Evolutionary conservation across 1,140 invertebrate genomes (phyloP).

Genomic region (Sipha flava): DNA sequence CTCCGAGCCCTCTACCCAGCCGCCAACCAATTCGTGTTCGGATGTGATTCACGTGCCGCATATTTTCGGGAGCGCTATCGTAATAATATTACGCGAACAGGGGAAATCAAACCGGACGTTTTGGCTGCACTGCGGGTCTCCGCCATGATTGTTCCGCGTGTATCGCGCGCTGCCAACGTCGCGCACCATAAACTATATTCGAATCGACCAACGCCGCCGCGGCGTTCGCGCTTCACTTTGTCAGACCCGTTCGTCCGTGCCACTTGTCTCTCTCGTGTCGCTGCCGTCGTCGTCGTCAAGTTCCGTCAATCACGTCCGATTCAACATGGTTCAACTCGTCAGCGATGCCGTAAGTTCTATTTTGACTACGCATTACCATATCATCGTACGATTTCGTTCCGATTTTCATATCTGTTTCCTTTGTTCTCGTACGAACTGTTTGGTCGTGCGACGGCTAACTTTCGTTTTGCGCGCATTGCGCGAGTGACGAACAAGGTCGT

Average conservation of each 20-base stretch:
- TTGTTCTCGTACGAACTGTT: no score
- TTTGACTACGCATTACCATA: no score
- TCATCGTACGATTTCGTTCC: neutral
- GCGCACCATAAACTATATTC: neutral
- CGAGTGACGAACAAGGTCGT: neutral
- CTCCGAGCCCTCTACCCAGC: no score
- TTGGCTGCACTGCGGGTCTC: neutral
- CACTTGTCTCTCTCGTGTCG: no score
- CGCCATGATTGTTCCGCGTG: neutral
- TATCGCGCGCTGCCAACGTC: neutral
- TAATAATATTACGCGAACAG: no score
- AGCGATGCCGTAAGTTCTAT: neutral
- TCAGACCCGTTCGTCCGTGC: neutral
- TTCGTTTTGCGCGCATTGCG: neutral
- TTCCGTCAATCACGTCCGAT: neutral
- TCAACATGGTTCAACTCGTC: conserved; percentile 8
- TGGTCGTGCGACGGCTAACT: neutral
- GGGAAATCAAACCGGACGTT: no score
- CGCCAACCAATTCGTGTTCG: no score
- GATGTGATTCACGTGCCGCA: no score
- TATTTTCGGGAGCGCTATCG: no score
- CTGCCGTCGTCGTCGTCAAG: neutral
- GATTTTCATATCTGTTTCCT: no score
- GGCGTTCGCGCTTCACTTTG: neutral
- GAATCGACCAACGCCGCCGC: neutral